Percentiles rank a stretch among this genome's conserved stretches.
These are phyloP conservation scores for Lasioglossum pauxillum DNA, from an alignment of 2,888 invertebrate genomes.

Conservation along the genomic window DNA sequence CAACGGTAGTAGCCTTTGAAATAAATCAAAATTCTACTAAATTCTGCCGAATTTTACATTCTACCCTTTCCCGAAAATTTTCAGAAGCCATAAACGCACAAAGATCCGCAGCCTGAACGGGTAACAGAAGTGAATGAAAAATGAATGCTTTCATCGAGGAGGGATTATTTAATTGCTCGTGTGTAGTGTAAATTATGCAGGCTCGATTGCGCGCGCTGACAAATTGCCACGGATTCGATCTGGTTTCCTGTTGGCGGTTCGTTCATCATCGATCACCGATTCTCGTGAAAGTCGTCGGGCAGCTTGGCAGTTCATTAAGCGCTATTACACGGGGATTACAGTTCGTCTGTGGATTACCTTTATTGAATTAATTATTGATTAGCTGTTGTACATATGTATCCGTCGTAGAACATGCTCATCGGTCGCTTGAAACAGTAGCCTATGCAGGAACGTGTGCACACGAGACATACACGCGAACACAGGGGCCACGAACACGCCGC, in stretches of 20 bases:
- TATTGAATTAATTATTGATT: constrained; percentile 27
- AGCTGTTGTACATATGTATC: constrained; percentile 16
- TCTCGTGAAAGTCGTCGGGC: background rate
- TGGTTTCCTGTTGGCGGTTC: background rate
- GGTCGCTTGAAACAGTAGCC: background rate
- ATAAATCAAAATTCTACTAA: too few species aligned
- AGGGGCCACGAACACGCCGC: background rate
- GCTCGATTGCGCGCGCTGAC: background rate
- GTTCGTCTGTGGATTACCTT: constrained; percentile 8
- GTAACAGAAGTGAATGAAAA: background rate
- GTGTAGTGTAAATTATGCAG: constrained; percentile 1
- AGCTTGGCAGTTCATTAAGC: background rate
- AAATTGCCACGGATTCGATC: background rate
- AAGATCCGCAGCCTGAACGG: too few species aligned
- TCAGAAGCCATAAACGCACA: too few species aligned
- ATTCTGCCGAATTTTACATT: too few species aligned
- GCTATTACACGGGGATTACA: background rate
- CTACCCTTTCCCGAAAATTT: too few species aligned
- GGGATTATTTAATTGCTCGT: background rate
- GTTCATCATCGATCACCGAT: background rate
- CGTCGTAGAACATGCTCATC: background rate
- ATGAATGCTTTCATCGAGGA: background rate
- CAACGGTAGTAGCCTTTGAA: too few species aligned
- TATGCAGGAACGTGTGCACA: background rate
- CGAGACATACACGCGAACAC: background rate